Evolutionary conservation across 2,113 vertebrate genomes (phyloP).

Genomic region (Lamprotornis superbus): DNA sequence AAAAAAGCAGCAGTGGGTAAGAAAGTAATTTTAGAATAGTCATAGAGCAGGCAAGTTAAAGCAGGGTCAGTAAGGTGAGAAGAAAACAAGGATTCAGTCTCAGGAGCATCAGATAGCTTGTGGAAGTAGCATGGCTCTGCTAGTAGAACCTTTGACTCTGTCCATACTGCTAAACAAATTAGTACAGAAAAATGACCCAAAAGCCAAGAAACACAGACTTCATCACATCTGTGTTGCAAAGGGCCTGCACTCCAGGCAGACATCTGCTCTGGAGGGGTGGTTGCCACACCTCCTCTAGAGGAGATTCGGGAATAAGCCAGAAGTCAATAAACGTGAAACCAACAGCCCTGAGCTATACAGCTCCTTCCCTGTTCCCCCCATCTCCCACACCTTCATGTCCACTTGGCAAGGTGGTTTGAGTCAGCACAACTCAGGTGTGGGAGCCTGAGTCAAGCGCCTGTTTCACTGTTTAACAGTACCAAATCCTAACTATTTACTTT

Average conservation of each 20-base stretch:
- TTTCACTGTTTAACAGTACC: background rate
- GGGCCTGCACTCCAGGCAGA: background rate
- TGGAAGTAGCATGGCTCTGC: background rate
- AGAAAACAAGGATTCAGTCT: background rate
- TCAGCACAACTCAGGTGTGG: background rate
- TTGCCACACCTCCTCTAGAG: background rate
- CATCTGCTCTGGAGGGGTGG: background rate
- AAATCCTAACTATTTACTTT: background rate
- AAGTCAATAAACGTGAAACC: background rate
- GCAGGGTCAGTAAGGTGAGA: background rate
- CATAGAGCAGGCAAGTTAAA: constrained; percentile 20
- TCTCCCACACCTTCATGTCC: background rate
- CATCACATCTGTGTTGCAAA: background rate
- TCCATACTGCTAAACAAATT: background rate
- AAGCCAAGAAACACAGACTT: background rate
- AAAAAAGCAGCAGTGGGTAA: background rate
- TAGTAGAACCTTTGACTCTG: background rate
- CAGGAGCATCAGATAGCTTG: background rate
- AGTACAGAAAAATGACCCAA: background rate
- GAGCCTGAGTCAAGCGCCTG: background rate
- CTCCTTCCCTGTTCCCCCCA: background rate
- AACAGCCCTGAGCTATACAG: background rate
- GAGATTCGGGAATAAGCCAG: background rate
- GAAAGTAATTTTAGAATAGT: background rate
- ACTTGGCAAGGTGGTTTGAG: background rate